These are phyloP conservation scores for Phlogophora meticulosa DNA, from an alignment of 2,888 invertebrate species.

Conservation along the genomic window DNA sequence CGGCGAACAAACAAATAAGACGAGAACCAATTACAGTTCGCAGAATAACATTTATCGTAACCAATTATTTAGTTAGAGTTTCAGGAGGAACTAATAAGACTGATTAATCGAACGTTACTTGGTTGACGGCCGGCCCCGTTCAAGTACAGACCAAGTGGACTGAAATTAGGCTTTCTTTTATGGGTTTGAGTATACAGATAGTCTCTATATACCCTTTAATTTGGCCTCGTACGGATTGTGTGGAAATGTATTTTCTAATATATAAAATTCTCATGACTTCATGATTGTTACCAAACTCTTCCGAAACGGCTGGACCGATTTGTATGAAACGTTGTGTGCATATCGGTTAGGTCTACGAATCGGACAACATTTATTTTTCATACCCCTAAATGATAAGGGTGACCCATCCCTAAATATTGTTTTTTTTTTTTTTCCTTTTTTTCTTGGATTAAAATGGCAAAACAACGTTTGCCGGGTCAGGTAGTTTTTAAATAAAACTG, in stretches of 20 bases:
- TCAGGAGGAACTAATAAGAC: slow-evolving; percentile 72
- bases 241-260: too few species aligned
- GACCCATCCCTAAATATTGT: too few species aligned
- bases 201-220: neutral
- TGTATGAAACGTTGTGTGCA: too few species aligned
- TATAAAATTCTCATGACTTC: too few species aligned
- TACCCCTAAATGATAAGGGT: too few species aligned
- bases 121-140: slow-evolving; percentile 42
- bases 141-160: slow-evolving; percentile 54
- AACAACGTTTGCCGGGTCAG: too few species aligned
- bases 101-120: slow-evolving; percentile 69
- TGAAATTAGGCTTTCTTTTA: slow-evolving; percentile 29
- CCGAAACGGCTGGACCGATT: too few species aligned
- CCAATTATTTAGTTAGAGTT: slow-evolving; percentile 79
- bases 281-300: too few species aligned
- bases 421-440: too few species aligned
- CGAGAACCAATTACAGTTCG: slow-evolving; percentile 77
- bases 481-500: neutral
- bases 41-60: slow-evolving; percentile 77
- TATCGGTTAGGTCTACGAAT: too few species aligned
- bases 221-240: neutral
- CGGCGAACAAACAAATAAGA: slow-evolving; percentile 71
- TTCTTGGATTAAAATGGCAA: too few species aligned
- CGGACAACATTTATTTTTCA: too few species aligned
- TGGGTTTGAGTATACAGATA: neutral